A percentile compares a stretch with the other conserved stretches of the same genome.
Conservation (phyloP, 2,113 vertebrate genomes). For the Scophthalmus maximus region DNA sequence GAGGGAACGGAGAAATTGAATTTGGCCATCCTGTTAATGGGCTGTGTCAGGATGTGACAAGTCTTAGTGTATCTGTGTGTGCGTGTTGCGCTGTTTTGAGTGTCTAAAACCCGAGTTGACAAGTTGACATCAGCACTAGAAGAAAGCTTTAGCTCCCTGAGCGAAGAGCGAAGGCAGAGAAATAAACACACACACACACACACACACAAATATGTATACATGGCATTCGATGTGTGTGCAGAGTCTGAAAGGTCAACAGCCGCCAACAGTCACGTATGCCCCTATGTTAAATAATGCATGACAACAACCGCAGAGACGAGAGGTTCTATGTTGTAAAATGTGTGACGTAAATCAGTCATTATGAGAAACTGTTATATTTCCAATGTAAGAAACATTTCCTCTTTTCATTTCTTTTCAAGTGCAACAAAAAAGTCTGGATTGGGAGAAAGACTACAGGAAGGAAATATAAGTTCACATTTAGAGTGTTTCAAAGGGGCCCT, state of each 20-base stretch:
- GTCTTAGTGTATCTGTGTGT: slow-evolving; percentile 25
- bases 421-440: background rate
- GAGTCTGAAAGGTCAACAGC: background rate
- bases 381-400: background rate
- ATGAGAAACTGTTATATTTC: no score
- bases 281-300: background rate
- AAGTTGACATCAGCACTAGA: slow-evolving; percentile 26
- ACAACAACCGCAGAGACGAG: background rate
- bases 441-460: no score
- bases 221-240: background rate
- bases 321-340: background rate
- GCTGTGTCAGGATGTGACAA: slow-evolving; percentile 53
- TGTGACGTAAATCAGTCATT: background rate
- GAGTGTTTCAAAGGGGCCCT: no score
- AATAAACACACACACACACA: slow-evolving; percentile 7
- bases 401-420: background rate
- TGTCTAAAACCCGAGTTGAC: slow-evolving; percentile 11
- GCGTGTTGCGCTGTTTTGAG: slow-evolving; percentile 9
- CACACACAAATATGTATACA: background rate
- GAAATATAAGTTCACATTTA: no score
- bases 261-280: no score
- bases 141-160: slow-evolving; percentile 16
- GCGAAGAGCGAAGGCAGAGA: background rate
- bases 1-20: slow-evolving; percentile 60
- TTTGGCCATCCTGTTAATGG: slow-evolving; percentile 53